Percentiles rank a stretch among this genome's conserved stretches.
Conservation (phyloP, 1,140 invertebrate genomes). For the Drosophila tsacasi region DNA sequence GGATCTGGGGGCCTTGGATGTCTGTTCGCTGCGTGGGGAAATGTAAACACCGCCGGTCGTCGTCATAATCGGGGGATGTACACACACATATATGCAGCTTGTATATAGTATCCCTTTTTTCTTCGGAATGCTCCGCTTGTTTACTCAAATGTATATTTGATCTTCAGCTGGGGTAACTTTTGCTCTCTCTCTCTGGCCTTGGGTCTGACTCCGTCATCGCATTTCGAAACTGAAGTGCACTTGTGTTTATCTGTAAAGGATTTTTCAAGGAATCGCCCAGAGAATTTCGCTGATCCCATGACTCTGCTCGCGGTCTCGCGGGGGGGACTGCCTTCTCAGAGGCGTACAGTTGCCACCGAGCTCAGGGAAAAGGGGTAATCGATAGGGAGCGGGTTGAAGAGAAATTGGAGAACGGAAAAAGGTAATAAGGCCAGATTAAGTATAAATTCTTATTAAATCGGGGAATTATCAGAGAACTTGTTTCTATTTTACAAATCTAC, state of each 20-base stretch:
- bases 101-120: slow-evolving; percentile 70
- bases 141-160: slow-evolving; percentile 81
- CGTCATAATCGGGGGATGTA: slow-evolving; percentile 61
- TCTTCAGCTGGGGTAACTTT: slow-evolving; percentile 52
- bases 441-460: too few relatives aligned
- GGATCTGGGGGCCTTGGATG: slow-evolving; percentile 71
- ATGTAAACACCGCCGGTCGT: slow-evolving; percentile 67
- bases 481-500: too few relatives aligned
- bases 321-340: slow-evolving; percentile 9
- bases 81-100: background rate
- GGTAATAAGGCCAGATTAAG: background rate
- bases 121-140: slow-evolving; percentile 72
- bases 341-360: slow-evolving; percentile 24
- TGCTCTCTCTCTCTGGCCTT: slow-evolving; percentile 23
- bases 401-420: background rate
- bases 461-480: too few relatives aligned
- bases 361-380: background rate
- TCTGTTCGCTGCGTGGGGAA: slow-evolving; percentile 71
- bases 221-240: slow-evolving; percentile 25
- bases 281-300: slow-evolving; percentile 45
- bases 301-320: background rate
- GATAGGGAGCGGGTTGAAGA: background rate
- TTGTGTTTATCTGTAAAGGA: slow-evolving; percentile 68
- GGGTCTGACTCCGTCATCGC: slow-evolving; percentile 2
- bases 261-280: slow-evolving; percentile 68